Percentiles rank a stretch among this genome's conserved stretches.
phyloP scores from a whole-genome alignment of 2,888 invertebrate genomes.

The Onchidella celtica region DNA sequence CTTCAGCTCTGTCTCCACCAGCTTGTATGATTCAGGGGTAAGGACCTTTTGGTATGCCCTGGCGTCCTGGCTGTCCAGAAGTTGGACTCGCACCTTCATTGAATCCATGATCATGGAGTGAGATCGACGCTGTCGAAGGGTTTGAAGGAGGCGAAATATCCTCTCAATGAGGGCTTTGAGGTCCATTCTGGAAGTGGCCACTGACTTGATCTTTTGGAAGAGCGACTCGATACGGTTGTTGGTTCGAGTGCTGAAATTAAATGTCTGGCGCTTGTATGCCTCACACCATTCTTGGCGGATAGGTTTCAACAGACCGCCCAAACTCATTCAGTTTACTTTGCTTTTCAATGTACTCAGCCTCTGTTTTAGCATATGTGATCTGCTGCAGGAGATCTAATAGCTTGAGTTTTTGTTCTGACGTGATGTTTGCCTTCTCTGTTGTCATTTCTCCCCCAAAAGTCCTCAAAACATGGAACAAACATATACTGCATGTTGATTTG shows the following conservation, averaged over 20 bases:
- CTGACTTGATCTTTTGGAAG: neutral
- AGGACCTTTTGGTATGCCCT: neutral
- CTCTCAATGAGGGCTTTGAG: slow-evolving; percentile 1
- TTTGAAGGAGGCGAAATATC: neutral
- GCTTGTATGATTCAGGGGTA: neutral
- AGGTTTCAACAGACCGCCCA: no score
- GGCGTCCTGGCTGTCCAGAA: neutral
- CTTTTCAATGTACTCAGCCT: no score
- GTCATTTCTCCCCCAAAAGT: no score
- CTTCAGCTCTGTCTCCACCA: neutral
- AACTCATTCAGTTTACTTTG: no score
- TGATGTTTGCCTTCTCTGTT: no score
- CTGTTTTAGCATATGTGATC: no score
- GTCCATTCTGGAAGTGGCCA: neutral
- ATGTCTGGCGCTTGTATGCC: no score
- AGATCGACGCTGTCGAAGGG: neutral
- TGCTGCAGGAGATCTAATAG: no score
- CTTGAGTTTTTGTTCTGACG: no score
- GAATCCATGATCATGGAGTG: neutral
- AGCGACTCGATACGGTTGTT: neutral
- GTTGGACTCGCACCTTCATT: neutral
- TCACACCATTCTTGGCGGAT: no score
- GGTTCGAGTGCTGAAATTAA: neutral
- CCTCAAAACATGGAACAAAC: no score
- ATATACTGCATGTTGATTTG: no score